Evolutionary conservation across 2,113 vertebrate genomes (phyloP).

Genomic region (Telmatochromis sp.): DNA sequence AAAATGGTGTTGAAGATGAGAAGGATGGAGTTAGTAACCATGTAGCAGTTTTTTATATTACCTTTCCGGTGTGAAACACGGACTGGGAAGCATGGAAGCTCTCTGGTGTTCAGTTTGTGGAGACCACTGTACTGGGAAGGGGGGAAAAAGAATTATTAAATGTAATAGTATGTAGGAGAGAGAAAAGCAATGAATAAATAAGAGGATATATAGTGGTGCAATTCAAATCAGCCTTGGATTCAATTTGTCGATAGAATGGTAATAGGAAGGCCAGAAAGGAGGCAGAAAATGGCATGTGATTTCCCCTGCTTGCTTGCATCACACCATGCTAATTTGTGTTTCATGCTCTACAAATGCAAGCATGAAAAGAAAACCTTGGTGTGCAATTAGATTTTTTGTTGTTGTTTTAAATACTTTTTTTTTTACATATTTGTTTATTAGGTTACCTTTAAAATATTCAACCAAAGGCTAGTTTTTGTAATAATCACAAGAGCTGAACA

Average conservation of each 20-base stretch:
- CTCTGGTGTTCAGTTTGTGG: constrained; percentile 28
- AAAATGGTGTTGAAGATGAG: background rate
- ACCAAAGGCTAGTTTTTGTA: background rate
- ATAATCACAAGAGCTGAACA: background rate
- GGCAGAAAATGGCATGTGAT: constrained; percentile 57
- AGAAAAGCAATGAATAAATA: constrained; percentile 72
- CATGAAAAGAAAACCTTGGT: constrained; percentile 22
- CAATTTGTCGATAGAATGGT: constrained; percentile 67
- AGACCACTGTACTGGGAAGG: constrained; percentile 8
- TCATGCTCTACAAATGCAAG: constrained; percentile 52
- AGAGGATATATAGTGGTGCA: constrained; percentile 57
- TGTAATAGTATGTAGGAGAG: constrained; percentile 65
- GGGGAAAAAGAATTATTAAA: constrained; percentile 55
- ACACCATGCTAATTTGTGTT: constrained; percentile 63
- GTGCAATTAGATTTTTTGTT: background rate
- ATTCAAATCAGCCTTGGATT: constrained; percentile 72
- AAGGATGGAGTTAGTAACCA: constrained; percentile 12
- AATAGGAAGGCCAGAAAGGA: constrained; percentile 49
- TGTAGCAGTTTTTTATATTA: background rate
- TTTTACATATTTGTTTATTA: background rate
- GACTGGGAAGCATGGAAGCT: constrained; percentile 20
- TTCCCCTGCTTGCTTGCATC: constrained; percentile 47
- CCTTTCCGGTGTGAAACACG: constrained; percentile 5
- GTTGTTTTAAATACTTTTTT: background rate
- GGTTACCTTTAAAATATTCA: constrained; percentile 26